These are phyloP conservation scores for Bolinopsis microptera DNA, from an alignment of 37 sponge, comb jelly and placozoan genomes.

Conservation along the genomic window DNA sequence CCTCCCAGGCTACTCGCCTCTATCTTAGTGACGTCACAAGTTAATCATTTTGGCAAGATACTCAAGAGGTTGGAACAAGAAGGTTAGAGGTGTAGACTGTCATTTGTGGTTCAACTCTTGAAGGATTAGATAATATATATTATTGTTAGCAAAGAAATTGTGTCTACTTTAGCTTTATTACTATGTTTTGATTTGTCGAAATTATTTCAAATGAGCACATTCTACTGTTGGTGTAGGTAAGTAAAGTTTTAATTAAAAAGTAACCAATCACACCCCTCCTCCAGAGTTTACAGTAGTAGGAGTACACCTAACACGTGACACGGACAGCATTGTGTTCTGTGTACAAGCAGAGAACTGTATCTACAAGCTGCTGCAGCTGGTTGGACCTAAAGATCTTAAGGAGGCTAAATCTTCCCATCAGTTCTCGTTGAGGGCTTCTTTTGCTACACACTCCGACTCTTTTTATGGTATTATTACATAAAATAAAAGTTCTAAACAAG, in stretches of 20 bases:
- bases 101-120: too few relatives aligned
- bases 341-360: slow-evolving; percentile 45
- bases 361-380: slow-evolving; percentile 47
- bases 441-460: not conserved
- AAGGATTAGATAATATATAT: too few relatives aligned
- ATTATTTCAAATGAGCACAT: not conserved
- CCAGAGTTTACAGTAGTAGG: slow-evolving; percentile 51
- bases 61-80: slow-evolving; percentile 49
- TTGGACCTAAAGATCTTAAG: slow-evolving; percentile 41
- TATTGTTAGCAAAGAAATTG: too few relatives aligned
- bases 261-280: too few relatives aligned
- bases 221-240: too few relatives aligned
- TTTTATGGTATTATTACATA: too few relatives aligned
- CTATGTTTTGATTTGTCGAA: too few relatives aligned
- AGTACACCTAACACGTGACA: slow-evolving; percentile 9
- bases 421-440: slow-evolving; percentile 37
- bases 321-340: slow-evolving; percentile 16
- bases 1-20: slow-evolving; percentile 15
- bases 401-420: slow-evolving; percentile 34
- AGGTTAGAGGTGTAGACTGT: not conserved
- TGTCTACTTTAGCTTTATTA: too few relatives aligned
- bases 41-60: slow-evolving; percentile 23
- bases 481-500: too few relatives aligned
- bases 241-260: too few relatives aligned
- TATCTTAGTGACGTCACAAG: not conserved